Evolutionary conservation across 2,797 vertebrate species (phyloP), one percentile per base, ranked within the genome.

Genomic region (Cynodonichthys magdalenae): DNA sequence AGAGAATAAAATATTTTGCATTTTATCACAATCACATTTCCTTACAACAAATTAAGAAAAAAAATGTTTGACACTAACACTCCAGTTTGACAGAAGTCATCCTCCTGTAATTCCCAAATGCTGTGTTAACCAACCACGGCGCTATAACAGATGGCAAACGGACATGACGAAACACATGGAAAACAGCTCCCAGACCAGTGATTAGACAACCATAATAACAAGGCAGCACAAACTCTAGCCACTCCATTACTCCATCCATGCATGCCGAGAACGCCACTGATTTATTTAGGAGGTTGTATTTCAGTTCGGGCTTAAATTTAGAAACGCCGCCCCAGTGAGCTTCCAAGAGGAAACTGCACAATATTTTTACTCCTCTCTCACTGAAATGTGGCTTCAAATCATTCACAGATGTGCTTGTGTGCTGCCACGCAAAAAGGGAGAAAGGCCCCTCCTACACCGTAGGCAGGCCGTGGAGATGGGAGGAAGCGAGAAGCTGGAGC

Each of bases 361-460:
- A 77, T 66, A 60, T 73, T 74, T 82, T 81, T 71, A 41, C 54
- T 72, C 50, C 27, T 67, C 60, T 79, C 31, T 68, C 67, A 80
- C 75, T 52, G 68, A 78, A 83, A 79, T 79, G 79, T 52, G 76
- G 71, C 69, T 77, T 84, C 64, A 82, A 86, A 90, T 87, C 72
- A 81, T 79, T 87, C 79, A 75, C 91, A 90, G 85, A 90, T 90
- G 86, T 89, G 77, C 70, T 81, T 77, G 73, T 75, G 74, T 59
- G 71, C 69, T 82, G 83, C 77, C 83, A 83, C 41, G 61, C 64
- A 69, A 66, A 71, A 81, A 59, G 59, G 71, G 28, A 29, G 59
- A 82, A 53, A 24, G 62, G 75, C 75, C 59, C 63, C 80, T 74
- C 67, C 75, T 70, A 63, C 75, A 70, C 60, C 29, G 19, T 60